phyloP scores from a whole-genome alignment of 2,113 vertebrate genomes.

The Cromileptes altivelis region DNA sequence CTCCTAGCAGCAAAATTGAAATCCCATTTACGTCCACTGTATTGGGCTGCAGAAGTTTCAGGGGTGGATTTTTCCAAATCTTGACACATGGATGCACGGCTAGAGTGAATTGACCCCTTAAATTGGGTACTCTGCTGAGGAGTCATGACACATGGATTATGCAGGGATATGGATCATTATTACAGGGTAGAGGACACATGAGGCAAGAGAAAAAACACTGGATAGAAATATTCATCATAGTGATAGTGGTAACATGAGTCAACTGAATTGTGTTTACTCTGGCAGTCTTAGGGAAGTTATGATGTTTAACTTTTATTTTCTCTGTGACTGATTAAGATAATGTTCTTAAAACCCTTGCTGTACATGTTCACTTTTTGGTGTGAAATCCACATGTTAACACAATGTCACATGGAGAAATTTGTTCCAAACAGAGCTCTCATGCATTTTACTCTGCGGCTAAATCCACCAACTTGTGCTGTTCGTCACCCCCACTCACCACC shows the following conservation, averaged over 20 bases:
- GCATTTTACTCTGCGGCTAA: conserved; percentile 48
- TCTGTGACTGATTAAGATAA: not conserved
- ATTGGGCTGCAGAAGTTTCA: conserved; percentile 28
- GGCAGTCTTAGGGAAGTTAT: not conserved
- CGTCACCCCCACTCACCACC: conserved; percentile 50
- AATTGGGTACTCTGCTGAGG: conserved; percentile 32
- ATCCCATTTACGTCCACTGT: conserved; percentile 19
- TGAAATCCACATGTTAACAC: conserved; percentile 39
- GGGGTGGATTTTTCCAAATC: conserved; percentile 35
- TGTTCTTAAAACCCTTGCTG: not conserved
- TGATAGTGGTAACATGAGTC: not conserved
- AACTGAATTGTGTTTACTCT: not conserved
- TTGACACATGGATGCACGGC: conserved; percentile 27
- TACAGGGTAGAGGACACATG: conserved; percentile 17
- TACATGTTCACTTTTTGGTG: not conserved
- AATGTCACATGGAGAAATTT: conserved; percentile 24
- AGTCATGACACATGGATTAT: conserved; percentile 47
- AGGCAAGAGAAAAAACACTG: not conserved
- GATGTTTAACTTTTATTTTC: not conserved
- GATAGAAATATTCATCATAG: not conserved
- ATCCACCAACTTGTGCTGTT: conserved; percentile 51
- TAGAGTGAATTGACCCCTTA: conserved; percentile 50
- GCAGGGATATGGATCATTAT: conserved; percentile 45
- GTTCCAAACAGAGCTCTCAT: conserved; percentile 17
- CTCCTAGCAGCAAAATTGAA: conserved; percentile 10